These are phyloP conservation scores for Cataglyphis cursor DNA, from an alignment of 2,888 invertebrate species.

Conservation along the genomic window DNA sequence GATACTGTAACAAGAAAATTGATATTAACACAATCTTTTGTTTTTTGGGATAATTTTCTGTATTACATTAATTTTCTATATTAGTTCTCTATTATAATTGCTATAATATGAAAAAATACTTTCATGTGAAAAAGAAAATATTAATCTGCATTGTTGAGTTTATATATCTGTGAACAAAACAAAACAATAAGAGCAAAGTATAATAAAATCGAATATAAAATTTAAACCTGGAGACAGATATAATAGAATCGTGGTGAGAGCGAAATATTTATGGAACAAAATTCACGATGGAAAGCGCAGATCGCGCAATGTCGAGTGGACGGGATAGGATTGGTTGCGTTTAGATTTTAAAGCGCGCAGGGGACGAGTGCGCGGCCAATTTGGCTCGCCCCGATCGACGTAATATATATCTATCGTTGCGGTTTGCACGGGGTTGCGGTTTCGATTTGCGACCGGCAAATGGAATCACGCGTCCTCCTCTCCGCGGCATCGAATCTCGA, in stretches of 20 bases:
- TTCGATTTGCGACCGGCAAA: constrained; percentile 79
- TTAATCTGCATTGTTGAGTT: not conserved
- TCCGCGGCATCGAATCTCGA: constrained; percentile 55
- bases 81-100: not conserved
- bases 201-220: constrained; percentile 39
- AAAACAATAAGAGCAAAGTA: not conserved
- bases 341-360: constrained; percentile 49
- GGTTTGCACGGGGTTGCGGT: constrained; percentile 76
- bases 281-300: constrained; percentile 43
- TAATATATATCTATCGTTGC: constrained; percentile 72
- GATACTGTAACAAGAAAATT: not conserved
- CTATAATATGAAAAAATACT: not conserved
- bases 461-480: constrained; percentile 78
- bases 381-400: constrained; percentile 65
- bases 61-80: not conserved
- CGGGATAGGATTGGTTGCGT: constrained; percentile 49
- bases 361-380: constrained; percentile 48
- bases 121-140: not conserved
- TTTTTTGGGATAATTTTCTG: not conserved
- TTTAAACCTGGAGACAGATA: constrained; percentile 5
- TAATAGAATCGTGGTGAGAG: constrained; percentile 49
- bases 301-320: constrained; percentile 48
- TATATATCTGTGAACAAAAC: not conserved
- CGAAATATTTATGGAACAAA: constrained; percentile 51
- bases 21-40: not conserved